These are phyloP conservation scores for Caenorhabditis angaria DNA, from an alignment of 2,888 invertebrate species.

Conservation along the genomic window DNA sequence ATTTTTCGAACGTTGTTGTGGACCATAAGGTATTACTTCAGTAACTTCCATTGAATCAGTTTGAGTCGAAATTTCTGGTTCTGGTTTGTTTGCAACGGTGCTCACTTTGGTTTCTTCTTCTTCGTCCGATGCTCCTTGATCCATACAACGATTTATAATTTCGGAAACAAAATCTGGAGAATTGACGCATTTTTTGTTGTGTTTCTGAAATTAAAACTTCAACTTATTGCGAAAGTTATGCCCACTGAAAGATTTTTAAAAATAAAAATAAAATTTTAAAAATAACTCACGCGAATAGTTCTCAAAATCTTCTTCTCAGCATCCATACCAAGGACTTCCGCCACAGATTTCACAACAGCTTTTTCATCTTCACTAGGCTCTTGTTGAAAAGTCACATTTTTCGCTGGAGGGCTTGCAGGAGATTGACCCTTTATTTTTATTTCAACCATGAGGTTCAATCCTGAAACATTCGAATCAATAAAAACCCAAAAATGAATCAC, in stretches of 20 bases:
- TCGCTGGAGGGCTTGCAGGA: not conserved
- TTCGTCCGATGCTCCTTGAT: too few species aligned
- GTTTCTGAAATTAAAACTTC: too few species aligned
- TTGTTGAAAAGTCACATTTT: slow-evolving; percentile 14
- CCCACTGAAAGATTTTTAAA: too few species aligned
- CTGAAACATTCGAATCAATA: not conserved
- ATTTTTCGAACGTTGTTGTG: not conserved
- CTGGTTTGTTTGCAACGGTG: not conserved
- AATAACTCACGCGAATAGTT: slow-evolving; percentile 9
- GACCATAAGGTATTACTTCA: not conserved
- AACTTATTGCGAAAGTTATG: too few species aligned
- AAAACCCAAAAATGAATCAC: too few species aligned
- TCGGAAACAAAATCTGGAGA: too few species aligned
- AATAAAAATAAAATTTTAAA: not conserved
- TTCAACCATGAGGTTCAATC: slow-evolving; percentile 13
- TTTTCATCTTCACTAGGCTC: not conserved
- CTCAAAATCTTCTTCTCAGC: not conserved
- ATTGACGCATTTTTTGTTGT: too few species aligned
- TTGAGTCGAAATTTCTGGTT: not conserved
- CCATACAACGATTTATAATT: too few species aligned
- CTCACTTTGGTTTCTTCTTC: too few species aligned
- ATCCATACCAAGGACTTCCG: not conserved
- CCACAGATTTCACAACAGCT: not conserved
- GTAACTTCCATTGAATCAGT: not conserved
- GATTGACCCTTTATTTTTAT: not conserved